These are phyloP conservation scores for Thaumatotibia leucotreta DNA, from an alignment of 1,140 invertebrate genomes.

Conservation along the genomic window DNA sequence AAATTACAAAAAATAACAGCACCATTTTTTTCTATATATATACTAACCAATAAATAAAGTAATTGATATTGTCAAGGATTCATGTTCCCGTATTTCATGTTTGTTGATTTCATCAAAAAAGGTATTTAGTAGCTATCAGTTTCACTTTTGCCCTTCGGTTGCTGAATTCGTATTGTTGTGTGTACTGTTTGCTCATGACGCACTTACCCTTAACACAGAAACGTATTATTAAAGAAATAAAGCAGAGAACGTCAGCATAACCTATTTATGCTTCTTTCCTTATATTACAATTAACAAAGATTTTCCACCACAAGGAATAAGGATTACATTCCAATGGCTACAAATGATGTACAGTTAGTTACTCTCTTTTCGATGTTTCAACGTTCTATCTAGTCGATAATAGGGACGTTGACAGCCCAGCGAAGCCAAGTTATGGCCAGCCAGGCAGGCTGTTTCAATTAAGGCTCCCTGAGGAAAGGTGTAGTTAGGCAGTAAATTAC, in stretches of 20 bases:
- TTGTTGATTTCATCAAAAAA: too few species aligned
- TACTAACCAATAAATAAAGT: too few species aligned
- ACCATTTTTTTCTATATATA: too few species aligned
- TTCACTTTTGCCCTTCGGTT: too few species aligned
- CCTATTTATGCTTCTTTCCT: background rate
- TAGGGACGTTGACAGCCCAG: constrained; percentile 43
- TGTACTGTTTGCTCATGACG: background rate
- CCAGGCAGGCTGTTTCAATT: constrained; percentile 54
- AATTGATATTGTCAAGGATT: too few species aligned
- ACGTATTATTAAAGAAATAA: background rate
- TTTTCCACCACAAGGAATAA: background rate
- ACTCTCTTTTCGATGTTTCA: background rate
- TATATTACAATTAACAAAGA: background rate
- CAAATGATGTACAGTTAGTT: background rate
- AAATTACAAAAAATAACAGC: too few species aligned
- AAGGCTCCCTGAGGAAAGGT: constrained; percentile 42
- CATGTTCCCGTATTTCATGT: too few species aligned
- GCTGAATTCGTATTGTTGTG: background rate
- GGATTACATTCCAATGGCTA: background rate
- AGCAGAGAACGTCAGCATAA: background rate
- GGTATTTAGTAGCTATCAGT: too few species aligned
- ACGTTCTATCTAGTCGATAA: constrained; percentile 26
- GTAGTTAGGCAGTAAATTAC: constrained; percentile 59
- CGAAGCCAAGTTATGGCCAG: constrained; percentile 50
- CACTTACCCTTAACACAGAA: background rate